A percentile compares a stretch with the other conserved stretches of the same genome.
phyloP scores from a whole-genome alignment of 2,797 vertebrate genomes.

The Pristis pectinata region DNA sequence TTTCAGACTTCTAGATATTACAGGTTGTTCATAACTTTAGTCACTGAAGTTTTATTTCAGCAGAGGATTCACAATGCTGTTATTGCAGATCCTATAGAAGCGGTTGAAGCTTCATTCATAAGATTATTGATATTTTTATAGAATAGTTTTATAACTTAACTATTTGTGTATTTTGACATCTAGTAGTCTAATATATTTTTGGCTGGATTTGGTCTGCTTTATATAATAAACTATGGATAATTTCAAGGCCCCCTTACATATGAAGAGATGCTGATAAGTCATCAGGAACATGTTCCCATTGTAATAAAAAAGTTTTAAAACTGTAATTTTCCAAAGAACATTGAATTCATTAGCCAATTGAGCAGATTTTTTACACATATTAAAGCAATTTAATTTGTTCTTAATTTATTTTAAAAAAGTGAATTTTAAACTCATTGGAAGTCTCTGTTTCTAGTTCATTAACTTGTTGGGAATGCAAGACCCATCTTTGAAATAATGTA shows the following conservation, averaged over 20 bases:
- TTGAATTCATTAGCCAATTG: background rate
- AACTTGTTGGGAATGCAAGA: background rate
- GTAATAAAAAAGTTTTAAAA: background rate
- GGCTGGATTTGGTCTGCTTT: background rate
- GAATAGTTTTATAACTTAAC: background rate
- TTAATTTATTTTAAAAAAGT: background rate
- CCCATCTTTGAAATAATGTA: background rate
- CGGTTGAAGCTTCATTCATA: background rate
- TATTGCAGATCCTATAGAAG: background rate
- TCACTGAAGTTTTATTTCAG: background rate
- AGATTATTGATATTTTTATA: background rate
- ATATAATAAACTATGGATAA: background rate
- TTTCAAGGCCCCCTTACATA: background rate
- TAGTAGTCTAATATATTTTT: background rate
- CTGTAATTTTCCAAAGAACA: background rate
- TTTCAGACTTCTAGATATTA: too few species aligned
- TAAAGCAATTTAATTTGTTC: background rate
- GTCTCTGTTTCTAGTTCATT: background rate
- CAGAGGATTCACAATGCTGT: background rate
- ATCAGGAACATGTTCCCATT: background rate
- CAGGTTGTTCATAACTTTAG: too few species aligned
- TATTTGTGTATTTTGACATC: background rate
- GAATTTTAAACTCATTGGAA: background rate
- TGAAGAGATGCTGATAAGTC: background rate
- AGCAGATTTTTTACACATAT: background rate